Evolutionary conservation across 2,113 vertebrate genomes (phyloP), one percentile per base, ranked within the genome.

Genomic region (Bagarius yarrelli): DNA sequence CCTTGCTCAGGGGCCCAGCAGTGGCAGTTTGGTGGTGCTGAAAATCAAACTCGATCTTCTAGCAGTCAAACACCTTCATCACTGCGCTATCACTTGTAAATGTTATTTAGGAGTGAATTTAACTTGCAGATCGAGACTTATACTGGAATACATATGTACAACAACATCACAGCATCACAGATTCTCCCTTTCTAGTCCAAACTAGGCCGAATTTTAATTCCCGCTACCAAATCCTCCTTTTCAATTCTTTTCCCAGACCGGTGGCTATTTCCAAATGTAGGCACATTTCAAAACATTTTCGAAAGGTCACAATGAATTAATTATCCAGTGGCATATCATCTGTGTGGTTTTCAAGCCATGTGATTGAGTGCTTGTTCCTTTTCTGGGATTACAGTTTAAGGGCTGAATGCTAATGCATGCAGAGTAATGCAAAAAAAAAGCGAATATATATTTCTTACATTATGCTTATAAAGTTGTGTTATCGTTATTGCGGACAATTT

Each of bases 251-350:
- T 56, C 66, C 52, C 75, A 81, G 74, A 66, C 84, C 74, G 47
- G 53, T 85, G 81, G 84, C 70, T 79, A 79, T 80, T 85, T 81
- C 80, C 78, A 80, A 47, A 66, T 79, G 69, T 78, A 69, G 80
- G 82, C 81, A 85, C 83, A 83, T 83, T 86, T 86, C 83, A 81
- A 85, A 85, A 86, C 84, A 78, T 86, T 88, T 86, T 79, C 72
- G 75, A 84, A 86, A 86, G 87, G 87, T 84, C 83, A 86, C 64
- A 30, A 84, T 86, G 83, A 85, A 88, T 88, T 79, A 85, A 86
- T 84, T 80, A 88, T 83, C 78, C 25, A 30, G 72, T 47, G 80
- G 83, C 83, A 83, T 59, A 85, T 85, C 84, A 85, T 80, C 79
- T 77, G 64, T 82, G 81, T 83, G 81, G 77, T 76, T 83, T 79